phyloP scores from a whole-genome alignment of 1,140 invertebrate species.

The Trichonephila clavipes region DNA sequence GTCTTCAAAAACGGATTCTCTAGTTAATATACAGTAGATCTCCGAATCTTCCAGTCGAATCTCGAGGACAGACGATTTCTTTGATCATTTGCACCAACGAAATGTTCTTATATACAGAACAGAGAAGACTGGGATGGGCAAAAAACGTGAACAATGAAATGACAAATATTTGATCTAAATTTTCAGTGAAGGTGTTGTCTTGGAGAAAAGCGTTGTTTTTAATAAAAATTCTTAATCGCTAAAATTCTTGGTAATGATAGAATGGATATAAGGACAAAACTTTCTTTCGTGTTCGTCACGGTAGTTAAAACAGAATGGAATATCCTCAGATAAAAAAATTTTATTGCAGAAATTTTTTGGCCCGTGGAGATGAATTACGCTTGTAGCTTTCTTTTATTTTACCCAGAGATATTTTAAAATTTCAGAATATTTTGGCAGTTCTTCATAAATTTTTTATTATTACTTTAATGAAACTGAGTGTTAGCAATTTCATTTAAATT shows the following conservation, averaged over 20 bases:
- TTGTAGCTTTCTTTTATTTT: too few species aligned
- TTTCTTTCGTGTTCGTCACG: slow-evolving; percentile 4
- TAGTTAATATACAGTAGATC: too few species aligned
- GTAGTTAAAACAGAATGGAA: background rate
- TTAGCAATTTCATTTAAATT: too few species aligned
- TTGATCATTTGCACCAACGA: background rate
- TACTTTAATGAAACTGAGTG: too few species aligned
- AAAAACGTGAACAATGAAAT: background rate
- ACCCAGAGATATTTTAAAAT: too few species aligned
- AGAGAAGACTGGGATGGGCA: background rate
- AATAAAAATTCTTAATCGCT: background rate
- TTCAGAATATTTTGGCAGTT: too few species aligned
- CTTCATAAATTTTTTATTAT: too few species aligned
- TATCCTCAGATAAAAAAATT: background rate
- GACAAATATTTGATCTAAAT: background rate
- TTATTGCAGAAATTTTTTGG: background rate
- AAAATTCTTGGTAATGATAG: background rate
- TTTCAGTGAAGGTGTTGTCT: background rate
- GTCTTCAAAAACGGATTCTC: too few species aligned
- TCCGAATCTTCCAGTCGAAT: too few species aligned
- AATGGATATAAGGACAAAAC: background rate
- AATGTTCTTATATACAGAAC: background rate
- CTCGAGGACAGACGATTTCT: background rate
- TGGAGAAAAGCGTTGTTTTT: background rate
- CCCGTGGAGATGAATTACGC: too few species aligned